Conservation (phyloP, 2,113 vertebrate genomes). For the Alouatta palliata region DNA sequence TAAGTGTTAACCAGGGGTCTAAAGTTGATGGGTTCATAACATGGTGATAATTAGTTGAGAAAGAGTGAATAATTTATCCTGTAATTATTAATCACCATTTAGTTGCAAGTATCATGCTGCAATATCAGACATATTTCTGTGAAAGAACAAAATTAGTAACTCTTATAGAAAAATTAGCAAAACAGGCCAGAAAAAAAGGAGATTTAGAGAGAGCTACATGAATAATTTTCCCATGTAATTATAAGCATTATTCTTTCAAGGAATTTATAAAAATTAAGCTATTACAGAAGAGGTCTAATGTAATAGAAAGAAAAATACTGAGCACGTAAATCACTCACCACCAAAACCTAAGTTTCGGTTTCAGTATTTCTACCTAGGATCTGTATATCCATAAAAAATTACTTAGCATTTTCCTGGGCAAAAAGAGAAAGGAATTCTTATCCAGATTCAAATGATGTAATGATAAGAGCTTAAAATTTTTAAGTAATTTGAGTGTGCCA, state of each 20-base stretch:
- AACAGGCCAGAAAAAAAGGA: conserved; percentile 6
- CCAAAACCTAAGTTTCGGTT: background rate
- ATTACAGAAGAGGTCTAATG: conserved; percentile 20
- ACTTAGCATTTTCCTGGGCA: background rate
- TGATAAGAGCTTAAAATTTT: background rate
- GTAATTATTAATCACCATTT: conserved; percentile 37
- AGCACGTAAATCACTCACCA: background rate
- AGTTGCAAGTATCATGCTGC: background rate
- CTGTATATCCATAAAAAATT: background rate
- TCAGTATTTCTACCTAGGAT: background rate
- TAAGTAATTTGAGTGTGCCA: background rate
- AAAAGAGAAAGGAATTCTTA: background rate
- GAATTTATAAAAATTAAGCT: conserved; percentile 27
- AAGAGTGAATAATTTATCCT: background rate
- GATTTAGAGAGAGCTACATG: background rate
- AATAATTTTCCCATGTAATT: conserved; percentile 32
- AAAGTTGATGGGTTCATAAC: background rate
- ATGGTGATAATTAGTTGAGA: background rate
- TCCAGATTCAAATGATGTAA: background rate
- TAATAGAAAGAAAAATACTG: background rate
- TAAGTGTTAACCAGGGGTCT: conserved; percentile 9
- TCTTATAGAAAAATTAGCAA: background rate
- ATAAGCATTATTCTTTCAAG: conserved; percentile 34
- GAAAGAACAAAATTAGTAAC: conserved; percentile 10
- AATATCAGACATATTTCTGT: conserved; percentile 38